Percentiles rank a stretch among this genome's conserved stretches.
Conservation (phyloP, 2,797 vertebrate genomes). For the Numenius phaeopus region DNA sequence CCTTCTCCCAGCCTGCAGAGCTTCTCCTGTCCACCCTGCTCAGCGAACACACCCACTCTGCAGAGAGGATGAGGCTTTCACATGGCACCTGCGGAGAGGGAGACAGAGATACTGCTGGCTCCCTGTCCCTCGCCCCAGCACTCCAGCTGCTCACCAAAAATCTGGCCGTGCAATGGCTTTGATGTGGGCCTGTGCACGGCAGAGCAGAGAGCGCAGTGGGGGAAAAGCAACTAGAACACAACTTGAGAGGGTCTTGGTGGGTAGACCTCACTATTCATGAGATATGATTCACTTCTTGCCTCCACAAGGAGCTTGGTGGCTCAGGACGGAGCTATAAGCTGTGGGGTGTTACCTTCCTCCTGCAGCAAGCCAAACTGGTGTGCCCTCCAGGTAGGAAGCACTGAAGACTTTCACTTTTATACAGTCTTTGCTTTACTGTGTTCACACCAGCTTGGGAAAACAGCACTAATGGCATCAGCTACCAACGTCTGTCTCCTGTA, state of each 20-base stretch:
- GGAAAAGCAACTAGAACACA: not conserved
- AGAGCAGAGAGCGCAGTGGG: not conserved
- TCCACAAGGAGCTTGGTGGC: not conserved
- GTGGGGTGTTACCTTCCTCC: not conserved
- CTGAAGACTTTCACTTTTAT: not conserved
- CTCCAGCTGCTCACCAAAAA: rapidly evolving
- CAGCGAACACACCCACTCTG: not conserved
- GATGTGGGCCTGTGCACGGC: not conserved
- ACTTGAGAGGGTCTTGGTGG: not conserved
- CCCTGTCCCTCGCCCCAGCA: not conserved
- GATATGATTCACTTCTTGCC: not conserved
- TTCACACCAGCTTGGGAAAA: not conserved
- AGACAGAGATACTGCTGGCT: not conserved
- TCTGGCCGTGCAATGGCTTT: not conserved
- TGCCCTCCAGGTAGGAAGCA: not conserved
- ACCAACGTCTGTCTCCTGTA: not conserved
- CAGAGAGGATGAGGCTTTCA: not conserved
- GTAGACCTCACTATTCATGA: not conserved
- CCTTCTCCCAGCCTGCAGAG: not conserved
- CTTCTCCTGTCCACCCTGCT: not conserved
- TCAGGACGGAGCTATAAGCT: rapidly evolving
- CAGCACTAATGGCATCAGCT: not conserved
- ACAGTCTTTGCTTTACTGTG: not conserved
- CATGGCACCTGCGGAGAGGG: not conserved
- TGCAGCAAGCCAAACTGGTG: not conserved